Percentiles rank a stretch among this genome's conserved stretches.
phyloP scores from a whole-genome alignment of 2,113 vertebrate species.

The Mus pahari region DNA sequence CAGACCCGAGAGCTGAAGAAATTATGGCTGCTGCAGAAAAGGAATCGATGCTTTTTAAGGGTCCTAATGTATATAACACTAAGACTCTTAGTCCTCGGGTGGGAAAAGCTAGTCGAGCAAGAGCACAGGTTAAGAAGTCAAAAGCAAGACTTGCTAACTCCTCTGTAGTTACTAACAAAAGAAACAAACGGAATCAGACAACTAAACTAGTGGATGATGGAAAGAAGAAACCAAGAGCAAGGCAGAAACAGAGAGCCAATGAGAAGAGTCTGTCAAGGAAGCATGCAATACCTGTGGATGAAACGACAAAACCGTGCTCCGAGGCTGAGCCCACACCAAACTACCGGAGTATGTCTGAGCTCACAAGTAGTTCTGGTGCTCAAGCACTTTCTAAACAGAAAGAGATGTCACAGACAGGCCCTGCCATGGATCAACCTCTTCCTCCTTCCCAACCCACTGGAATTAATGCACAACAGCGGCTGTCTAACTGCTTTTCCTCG shows the following conservation, averaged over 20 bases:
- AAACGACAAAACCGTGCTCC: slow-evolving; percentile 77
- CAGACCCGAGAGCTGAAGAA: slow-evolving; percentile 92
- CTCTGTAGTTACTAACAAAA: slow-evolving; percentile 86
- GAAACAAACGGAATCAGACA: slow-evolving; percentile 86
- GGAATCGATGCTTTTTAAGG: slow-evolving; percentile 88
- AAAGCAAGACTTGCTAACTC: slow-evolving; percentile 87
- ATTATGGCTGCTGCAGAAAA: slow-evolving; percentile 88
- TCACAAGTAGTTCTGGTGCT: slow-evolving; percentile 79
- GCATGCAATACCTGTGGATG: slow-evolving; percentile 85
- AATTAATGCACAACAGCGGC: slow-evolving; percentile 81
- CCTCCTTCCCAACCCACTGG: slow-evolving; percentile 85
- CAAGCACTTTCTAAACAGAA: slow-evolving; percentile 85
- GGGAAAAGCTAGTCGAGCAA: slow-evolving; percentile 85
- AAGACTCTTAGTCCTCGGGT: slow-evolving; percentile 80
- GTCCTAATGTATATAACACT: slow-evolving; percentile 84
- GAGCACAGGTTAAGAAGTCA: slow-evolving; percentile 87
- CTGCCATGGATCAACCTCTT: slow-evolving; percentile 85
- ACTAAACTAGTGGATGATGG: slow-evolving; percentile 83
- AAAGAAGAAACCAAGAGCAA: slow-evolving; percentile 86
- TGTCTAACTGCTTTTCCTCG: slow-evolving; percentile 84
- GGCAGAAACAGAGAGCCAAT: slow-evolving; percentile 84
- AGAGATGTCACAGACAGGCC: slow-evolving; percentile 81
- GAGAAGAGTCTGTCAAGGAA: slow-evolving; percentile 86
- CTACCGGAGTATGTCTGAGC: slow-evolving; percentile 81
- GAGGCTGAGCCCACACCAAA: slow-evolving; percentile 81